Evolutionary conservation across 2,113 vertebrate genomes (phyloP).

Genomic region (Ptilonorhynchus violaceus): DNA sequence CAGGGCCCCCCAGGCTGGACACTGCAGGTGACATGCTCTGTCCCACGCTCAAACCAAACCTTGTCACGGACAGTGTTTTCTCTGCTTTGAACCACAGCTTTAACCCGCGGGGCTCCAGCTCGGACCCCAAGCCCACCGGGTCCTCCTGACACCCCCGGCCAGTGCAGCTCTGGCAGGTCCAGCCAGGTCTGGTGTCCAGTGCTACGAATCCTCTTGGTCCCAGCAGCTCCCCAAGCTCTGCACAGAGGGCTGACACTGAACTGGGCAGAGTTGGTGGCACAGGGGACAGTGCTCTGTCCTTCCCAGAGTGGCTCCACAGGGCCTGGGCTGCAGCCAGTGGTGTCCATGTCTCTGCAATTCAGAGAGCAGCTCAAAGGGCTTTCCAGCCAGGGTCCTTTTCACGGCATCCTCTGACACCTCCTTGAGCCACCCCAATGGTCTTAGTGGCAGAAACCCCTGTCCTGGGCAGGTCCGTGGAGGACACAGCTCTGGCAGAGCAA

Average conservation of each 20-base stretch:
- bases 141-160: not conserved
- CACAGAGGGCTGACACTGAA: not conserved
- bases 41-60: fast-evolving
- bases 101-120: not conserved
- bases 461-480: not conserved
- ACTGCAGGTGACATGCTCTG: not conserved
- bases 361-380: not conserved
- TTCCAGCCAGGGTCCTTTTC: not conserved
- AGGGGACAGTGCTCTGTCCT: not conserved
- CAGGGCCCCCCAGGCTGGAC: not conserved
- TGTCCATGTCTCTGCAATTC: fast-evolving
- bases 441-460: fast-evolving
- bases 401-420: not conserved
- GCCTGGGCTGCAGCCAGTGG: not conserved
- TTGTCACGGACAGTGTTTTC: fast-evolving
- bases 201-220: not conserved
- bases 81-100: not conserved
- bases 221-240: not conserved
- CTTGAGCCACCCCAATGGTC: not conserved
- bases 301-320: not conserved
- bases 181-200: not conserved
- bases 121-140: too few species aligned
- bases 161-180: not conserved
- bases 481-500: not conserved
- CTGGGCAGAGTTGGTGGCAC: fast-evolving